Base-by-base conservation (phyloP, 2,888 invertebrate genomes). In the Eupithecia exiguata region DNA sequence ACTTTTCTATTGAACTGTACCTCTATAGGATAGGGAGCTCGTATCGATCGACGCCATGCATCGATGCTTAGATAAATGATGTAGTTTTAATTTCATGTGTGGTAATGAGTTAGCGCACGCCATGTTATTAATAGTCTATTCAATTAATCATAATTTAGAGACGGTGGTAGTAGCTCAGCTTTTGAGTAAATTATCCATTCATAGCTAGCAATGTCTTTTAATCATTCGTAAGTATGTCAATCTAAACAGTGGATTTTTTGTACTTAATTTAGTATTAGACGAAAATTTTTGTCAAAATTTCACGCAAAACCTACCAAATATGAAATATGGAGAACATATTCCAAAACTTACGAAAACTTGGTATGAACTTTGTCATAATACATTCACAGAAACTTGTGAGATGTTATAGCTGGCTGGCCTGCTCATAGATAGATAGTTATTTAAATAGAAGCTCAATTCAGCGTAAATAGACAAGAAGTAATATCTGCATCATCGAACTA, bases 41-140 rank as follows among this genome's bases (percentile, higher is more conserved):
- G 25, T 65, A 79, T 81, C 84, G 84, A 87, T 84, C 85, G 87
- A 86, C 86, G 83, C 79, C 79, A 76, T 77, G 75, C 82, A 80
- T 81, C 76, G 74, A 61, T 14, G 46, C 69, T 69, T 67, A 62
- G 76, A 74, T 71, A 68, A 77, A 74, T 72, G 36, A 67, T 71
- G 36, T 58, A 49, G 65, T 49, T 58, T 70, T 69, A 74, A 72
- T 70, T 67, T 5, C 38, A 65, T 70, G 71, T 69, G 61, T 46
- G 53, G 66, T 74, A 73, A 74, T 70, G 70, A 68, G 38, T 58
- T 63, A 46, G 49, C 71, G 67, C 70, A 73, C 72, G 76, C 67
- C 36, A 78, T 43, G 46, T 49, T 68, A 71, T 75, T 76, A 74
- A 63, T 53, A 21, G 18, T 5, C 16, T 62, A 38, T 25, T 65